Evolutionary conservation across 1,140 invertebrate genomes (phyloP).

Genomic region (Ceratoteleas bidentatus): DNA sequence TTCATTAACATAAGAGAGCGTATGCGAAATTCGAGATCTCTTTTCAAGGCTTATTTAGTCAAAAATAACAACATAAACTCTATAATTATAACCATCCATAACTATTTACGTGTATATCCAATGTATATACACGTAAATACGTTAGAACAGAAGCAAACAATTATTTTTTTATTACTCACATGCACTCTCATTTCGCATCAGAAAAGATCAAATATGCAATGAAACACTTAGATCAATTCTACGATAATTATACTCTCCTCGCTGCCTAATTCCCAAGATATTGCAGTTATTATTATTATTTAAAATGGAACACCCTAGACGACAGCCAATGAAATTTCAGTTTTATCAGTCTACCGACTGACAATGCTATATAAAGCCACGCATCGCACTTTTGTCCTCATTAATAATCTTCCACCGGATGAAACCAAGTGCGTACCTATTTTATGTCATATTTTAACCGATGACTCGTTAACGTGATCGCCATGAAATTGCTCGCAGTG

Average conservation of each 20-base stretch:
- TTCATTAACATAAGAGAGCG: not conserved
- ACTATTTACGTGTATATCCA: too few relatives aligned
- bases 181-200: too few relatives aligned
- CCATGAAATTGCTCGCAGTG: not conserved
- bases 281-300: not conserved
- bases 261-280: too few relatives aligned
- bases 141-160: too few relatives aligned
- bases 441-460: not conserved
- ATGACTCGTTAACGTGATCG: not conserved
- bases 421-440: conserved; percentile 1
- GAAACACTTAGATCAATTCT: too few relatives aligned
- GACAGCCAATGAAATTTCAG: not conserved
- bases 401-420: conserved; percentile 25
- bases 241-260: too few relatives aligned
- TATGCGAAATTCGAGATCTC: not conserved
- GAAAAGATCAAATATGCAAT: too few relatives aligned
- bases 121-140: too few relatives aligned
- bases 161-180: too few relatives aligned
- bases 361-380: conserved; percentile 31
- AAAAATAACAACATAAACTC: too few relatives aligned
- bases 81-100: too few relatives aligned
- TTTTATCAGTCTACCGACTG: conserved; percentile 1
- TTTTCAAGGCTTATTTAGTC: not conserved
- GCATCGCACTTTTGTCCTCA: conserved; percentile 16
- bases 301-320: not conserved